Evolutionary conservation across 1,140 invertebrate species (phyloP).

Genomic region (Hylaeus anthracinus): DNA sequence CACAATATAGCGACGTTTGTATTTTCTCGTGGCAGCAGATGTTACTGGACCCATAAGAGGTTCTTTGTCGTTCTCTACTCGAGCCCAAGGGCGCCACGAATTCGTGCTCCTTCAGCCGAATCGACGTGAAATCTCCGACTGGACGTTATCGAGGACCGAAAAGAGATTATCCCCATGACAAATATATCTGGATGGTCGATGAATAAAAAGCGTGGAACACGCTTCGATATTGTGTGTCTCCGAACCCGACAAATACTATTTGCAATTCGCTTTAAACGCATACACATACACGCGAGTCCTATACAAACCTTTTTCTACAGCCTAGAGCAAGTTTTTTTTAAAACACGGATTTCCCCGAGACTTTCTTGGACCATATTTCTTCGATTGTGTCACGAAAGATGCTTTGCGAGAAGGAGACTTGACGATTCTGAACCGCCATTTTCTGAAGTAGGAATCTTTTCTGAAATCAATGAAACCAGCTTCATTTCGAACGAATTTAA

Average conservation of each 20-base stretch:
- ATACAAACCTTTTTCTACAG: background rate
- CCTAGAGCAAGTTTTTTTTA: too few species aligned
- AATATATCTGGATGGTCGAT: conserved; percentile 51
- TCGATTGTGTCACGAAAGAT: too few species aligned
- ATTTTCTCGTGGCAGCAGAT: conserved; percentile 61
- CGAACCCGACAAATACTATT: conserved; percentile 5
- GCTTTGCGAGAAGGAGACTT: too few species aligned
- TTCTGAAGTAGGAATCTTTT: too few species aligned
- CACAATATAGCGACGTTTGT: conserved; percentile 56
- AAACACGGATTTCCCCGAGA: too few species aligned
- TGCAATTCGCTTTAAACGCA: background rate
- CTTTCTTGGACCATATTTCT: too few species aligned
- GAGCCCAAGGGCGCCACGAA: conserved; percentile 38
- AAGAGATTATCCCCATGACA: conserved; percentile 61
- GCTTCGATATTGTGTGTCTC: conserved; percentile 40
- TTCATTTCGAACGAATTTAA: too few species aligned
- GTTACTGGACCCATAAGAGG: conserved; percentile 43
- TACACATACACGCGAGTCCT: too few species aligned
- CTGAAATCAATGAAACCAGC: too few species aligned
- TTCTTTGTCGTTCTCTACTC: conserved; percentile 50
- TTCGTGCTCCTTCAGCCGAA: conserved; percentile 52
- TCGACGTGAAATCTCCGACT: conserved; percentile 41
- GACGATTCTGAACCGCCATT: too few species aligned
- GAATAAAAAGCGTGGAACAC: conserved; percentile 52
- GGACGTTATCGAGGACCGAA: conserved; percentile 38